A percentile compares a stretch with the other conserved stretches of the same genome.
Conservation (phyloP, 2,113 vertebrate genomes). For the Chiloscyllium plagiosum region DNA sequence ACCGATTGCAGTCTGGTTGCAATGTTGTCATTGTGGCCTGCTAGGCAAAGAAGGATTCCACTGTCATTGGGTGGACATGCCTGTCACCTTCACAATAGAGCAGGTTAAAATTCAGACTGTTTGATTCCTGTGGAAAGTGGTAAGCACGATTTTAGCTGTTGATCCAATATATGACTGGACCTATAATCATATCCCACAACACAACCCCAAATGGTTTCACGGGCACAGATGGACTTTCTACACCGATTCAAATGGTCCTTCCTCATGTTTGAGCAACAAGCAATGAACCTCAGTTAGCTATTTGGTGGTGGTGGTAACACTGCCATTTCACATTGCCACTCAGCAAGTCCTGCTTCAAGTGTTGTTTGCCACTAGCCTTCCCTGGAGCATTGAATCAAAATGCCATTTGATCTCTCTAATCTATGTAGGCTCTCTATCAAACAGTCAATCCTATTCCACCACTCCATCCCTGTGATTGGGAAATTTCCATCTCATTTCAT, state of each 20-base stretch:
- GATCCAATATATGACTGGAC: background rate
- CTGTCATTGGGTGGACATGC: background rate
- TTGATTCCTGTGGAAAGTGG: background rate
- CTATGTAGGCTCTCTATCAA: too few relatives aligned
- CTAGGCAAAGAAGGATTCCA: background rate
- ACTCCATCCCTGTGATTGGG: too few relatives aligned
- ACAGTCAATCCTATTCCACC: too few relatives aligned
- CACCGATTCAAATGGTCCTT: background rate
- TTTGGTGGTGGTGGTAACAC: background rate
- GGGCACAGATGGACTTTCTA: background rate
- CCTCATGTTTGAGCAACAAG: background rate
- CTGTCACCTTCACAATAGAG: background rate
- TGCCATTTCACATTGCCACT: too few relatives aligned
- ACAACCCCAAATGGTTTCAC: background rate
- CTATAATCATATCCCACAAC: background rate
- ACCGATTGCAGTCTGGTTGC: background rate
- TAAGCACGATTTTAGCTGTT: background rate
- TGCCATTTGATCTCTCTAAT: too few relatives aligned
- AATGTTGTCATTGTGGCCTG: background rate
- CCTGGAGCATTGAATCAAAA: background rate
- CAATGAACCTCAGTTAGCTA: background rate
- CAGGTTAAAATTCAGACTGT: background rate
- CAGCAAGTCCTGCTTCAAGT: too few relatives aligned
- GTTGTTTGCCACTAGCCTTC: background rate
- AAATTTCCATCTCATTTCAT: too few relatives aligned